phyloP scores from a whole-genome alignment of 2,888 invertebrate genomes.

The Drosophila meridionalis region DNA sequence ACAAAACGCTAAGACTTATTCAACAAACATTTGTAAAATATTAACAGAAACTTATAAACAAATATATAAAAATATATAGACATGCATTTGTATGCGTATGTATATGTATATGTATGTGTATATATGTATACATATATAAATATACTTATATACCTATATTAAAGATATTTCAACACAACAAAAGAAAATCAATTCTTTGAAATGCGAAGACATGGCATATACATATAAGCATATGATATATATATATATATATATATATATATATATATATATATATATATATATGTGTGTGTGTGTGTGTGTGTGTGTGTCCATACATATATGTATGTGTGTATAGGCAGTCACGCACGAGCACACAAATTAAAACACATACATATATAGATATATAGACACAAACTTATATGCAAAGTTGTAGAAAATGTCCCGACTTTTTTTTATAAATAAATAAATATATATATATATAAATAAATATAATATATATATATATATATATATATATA shows the following conservation, averaged over 20 bases:
- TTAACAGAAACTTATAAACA: constrained; percentile 57
- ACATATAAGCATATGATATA: not conserved
- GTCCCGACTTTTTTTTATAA: constrained; percentile 54
- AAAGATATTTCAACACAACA: not conserved
- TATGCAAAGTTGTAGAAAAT: constrained; percentile 40
- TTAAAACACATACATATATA: not conserved
- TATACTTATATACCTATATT: constrained; percentile 22
- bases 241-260: not conserved
- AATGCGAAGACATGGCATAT: constrained; percentile 20
- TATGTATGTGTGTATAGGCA: constrained; percentile 30
- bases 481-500: constrained; percentile 24
- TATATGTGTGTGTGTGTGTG: not conserved
- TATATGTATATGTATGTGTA: constrained; percentile 31
- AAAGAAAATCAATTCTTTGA: constrained; percentile 24
- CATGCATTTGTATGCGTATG: constrained; percentile 32
- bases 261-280: not conserved
- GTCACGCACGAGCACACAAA: constrained; percentile 2
- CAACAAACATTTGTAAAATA: constrained; percentile 74
- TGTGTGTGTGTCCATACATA: too few species aligned
- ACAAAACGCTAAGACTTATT: constrained; percentile 80
- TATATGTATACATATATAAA: constrained; percentile 33
- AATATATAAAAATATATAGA: constrained; percentile 20
- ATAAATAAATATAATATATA: constrained; percentile 33
- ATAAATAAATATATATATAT: constrained; percentile 24
- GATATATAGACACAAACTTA: not conserved